phyloP scores from a whole-genome alignment of 2,888 invertebrate genomes.

The Scaptomyza polygonia region DNA sequence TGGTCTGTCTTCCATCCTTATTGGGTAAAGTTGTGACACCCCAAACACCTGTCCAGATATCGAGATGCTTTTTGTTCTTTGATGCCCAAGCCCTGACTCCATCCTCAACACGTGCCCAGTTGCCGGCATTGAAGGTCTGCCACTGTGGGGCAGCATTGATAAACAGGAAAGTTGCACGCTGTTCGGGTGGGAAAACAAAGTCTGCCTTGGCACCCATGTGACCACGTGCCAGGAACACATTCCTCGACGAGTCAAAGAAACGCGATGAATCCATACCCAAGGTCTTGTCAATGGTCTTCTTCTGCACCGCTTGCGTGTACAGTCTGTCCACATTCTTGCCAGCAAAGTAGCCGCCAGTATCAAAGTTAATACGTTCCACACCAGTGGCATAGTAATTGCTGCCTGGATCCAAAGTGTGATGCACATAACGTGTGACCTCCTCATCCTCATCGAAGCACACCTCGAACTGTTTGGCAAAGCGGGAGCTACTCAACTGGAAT shows the following conservation, averaged over 20 bases:
- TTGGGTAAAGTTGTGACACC: conserved; percentile 85
- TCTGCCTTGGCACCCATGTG: conserved; percentile 86
- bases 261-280: conserved; percentile 65
- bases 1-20: conserved; percentile 76
- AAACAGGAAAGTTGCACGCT: conserved; percentile 85
- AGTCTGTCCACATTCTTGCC: conserved; percentile 76
- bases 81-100: conserved; percentile 84
- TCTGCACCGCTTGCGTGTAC: conserved; percentile 80
- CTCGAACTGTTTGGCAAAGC: conserved; percentile 81
- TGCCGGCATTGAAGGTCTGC: conserved; percentile 86
- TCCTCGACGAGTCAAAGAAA: conserved; percentile 62
- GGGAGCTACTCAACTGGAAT: conserved; percentile 66
- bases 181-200: conserved; percentile 85
- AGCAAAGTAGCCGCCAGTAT: conserved; percentile 76
- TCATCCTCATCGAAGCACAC: conserved; percentile 82
- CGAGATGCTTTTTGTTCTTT: conserved; percentile 76
- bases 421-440: conserved; percentile 81
- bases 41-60: conserved; percentile 86
- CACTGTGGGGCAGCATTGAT: conserved; percentile 86
- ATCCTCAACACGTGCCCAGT: conserved; percentile 86
- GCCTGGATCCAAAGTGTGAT: conserved; percentile 78
- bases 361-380: conserved; percentile 80
- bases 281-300: conserved; percentile 75
- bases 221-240: conserved; percentile 84
- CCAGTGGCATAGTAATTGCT: conserved; percentile 83